Evolutionary conservation across 2,888 invertebrate genomes (phyloP).

Genomic region (Tortricodes alternella): DNA sequence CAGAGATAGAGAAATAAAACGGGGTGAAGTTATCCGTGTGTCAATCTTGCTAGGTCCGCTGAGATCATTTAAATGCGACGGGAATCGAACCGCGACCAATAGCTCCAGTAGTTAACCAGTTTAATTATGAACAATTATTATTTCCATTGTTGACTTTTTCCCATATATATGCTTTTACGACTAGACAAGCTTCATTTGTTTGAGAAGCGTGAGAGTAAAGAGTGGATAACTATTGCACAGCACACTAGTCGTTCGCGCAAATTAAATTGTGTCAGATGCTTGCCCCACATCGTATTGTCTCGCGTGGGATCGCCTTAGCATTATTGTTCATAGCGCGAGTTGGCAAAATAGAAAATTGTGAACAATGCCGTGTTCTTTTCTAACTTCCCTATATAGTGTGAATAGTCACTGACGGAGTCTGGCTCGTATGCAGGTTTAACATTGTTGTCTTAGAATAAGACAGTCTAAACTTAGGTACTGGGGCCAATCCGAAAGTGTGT

Average conservation of each 20-base stretch:
- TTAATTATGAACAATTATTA: constrained; percentile 6
- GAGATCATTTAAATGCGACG: background rate
- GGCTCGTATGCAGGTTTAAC: too few relatives aligned
- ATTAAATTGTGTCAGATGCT: constrained; percentile 79
- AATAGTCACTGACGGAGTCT: background rate
- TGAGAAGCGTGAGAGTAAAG: constrained; percentile 66
- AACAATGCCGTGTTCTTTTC: constrained; percentile 66
- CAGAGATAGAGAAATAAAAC: too few relatives aligned
- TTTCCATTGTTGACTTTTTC: constrained; percentile 25
- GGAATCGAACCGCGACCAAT: background rate
- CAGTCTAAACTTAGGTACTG: too few relatives aligned
- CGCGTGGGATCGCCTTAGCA: constrained; percentile 69
- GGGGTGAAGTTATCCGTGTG: too few relatives aligned
- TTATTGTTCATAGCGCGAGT: constrained; percentile 66
- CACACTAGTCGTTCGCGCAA: constrained; percentile 61
- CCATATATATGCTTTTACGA: constrained; percentile 11
- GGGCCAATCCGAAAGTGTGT: too few relatives aligned
- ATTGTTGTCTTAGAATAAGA: too few relatives aligned
- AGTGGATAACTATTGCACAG: constrained; percentile 40
- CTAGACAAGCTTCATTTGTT: constrained; percentile 28
- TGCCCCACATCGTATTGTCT: constrained; percentile 78
- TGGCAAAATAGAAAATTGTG: constrained; percentile 74
- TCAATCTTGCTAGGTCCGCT: too few relatives aligned
- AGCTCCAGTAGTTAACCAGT: background rate
- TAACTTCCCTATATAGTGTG: constrained; percentile 57